These are phyloP conservation scores for Amazonetta brasiliensis DNA, from an alignment of 2,797 vertebrate species.

Conservation along the genomic window DNA sequence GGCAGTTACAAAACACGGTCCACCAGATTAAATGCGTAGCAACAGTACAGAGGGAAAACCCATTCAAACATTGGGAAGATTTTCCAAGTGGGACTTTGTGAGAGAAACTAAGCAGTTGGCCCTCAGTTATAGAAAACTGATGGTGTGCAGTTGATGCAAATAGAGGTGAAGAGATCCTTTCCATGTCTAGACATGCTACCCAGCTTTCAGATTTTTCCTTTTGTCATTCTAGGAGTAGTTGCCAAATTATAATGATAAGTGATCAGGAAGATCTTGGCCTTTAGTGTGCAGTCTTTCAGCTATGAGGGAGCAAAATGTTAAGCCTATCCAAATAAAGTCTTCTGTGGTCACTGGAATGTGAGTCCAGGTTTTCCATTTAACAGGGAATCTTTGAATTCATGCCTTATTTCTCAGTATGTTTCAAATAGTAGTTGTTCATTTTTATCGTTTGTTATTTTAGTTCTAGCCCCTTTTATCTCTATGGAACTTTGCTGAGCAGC, in stretches of 20 bases:
- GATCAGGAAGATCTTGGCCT: background rate
- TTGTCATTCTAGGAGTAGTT: background rate
- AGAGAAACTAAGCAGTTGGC: background rate
- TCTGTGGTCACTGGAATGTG: background rate
- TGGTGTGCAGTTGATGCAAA: background rate
- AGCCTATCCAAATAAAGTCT: background rate
- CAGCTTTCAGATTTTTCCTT: background rate
- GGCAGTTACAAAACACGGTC: background rate
- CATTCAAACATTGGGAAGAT: background rate
- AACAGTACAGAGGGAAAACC: background rate
- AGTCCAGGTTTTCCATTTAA: background rate
- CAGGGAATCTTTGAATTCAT: background rate
- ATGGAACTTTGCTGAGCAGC: background rate
- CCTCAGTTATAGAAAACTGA: background rate
- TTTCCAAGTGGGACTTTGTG: background rate
- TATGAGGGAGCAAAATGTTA: background rate
- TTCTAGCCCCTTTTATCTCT: background rate
- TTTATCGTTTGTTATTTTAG: background rate
- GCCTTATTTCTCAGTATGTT: background rate
- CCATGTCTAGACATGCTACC: background rate
- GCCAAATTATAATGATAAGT: background rate
- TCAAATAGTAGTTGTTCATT: background rate
- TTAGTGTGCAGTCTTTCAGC: background rate
- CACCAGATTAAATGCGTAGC: background rate
- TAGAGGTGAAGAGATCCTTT: background rate